Percentiles rank a stretch among this genome's conserved stretches.
These are phyloP conservation scores for Drosophila affinis DNA, from an alignment of 2,888 invertebrate species.

Conservation along the genomic window DNA sequence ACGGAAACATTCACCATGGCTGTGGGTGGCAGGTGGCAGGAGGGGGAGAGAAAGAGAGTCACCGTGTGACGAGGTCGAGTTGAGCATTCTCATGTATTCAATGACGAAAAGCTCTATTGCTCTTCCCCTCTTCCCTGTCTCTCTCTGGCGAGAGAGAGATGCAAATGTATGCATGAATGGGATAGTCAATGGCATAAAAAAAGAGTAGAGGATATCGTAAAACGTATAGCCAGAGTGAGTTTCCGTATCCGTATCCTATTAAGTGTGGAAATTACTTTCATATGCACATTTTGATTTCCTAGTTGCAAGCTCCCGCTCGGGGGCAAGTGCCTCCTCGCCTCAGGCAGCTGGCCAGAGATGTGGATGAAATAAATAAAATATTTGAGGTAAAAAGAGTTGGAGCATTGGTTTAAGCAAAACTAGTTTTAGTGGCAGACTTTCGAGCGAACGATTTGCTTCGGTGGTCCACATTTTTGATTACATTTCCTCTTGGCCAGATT, in stretches of 20 bases:
- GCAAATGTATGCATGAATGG: conserved; percentile 58
- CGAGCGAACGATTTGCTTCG: neutral
- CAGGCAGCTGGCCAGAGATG: neutral
- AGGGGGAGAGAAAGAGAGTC: neutral
- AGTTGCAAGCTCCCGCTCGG: conserved; percentile 48
- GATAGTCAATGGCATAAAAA: conserved; percentile 55
- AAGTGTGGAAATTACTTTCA: conserved; percentile 78
- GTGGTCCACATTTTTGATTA: no score
- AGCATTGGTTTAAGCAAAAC: conserved; percentile 5
- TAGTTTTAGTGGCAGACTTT: neutral
- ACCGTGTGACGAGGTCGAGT: conserved; percentile 35
- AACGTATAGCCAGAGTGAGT: conserved; percentile 71
- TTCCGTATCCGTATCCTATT: conserved; percentile 78
- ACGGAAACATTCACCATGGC: conserved; percentile 68
- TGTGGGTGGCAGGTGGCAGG: conserved; percentile 40
- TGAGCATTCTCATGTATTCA: conserved; percentile 47
- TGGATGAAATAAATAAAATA: neutral
- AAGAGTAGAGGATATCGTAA: conserved; percentile 68
- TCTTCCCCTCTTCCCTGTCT: neutral
- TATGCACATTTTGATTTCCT: conserved; percentile 79
- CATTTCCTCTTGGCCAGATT: no score
- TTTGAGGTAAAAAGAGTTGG: neutral
- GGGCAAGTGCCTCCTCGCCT: neutral
- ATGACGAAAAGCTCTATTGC: conserved; percentile 53
- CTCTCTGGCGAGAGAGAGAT: conserved; percentile 49